A percentile compares a stretch with the other conserved stretches of the same genome.
These are phyloP conservation scores for Eretmochelys imbricata DNA, from an alignment of 2,113 vertebrate genomes.

Conservation along the genomic window DNA sequence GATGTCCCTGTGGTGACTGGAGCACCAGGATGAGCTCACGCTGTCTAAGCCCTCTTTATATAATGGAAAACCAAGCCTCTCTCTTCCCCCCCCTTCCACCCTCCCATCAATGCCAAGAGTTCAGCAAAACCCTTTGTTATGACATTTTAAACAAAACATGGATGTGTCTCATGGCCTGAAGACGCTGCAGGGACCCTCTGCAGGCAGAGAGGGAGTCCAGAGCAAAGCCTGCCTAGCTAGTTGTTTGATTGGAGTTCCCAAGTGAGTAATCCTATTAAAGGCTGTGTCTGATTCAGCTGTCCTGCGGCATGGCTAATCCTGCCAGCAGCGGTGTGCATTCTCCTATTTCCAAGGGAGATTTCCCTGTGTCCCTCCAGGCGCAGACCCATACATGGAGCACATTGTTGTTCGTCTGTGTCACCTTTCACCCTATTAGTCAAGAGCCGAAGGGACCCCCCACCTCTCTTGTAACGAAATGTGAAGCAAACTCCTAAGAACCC, in stretches of 20 bases:
- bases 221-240: not conserved
- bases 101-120: not conserved
- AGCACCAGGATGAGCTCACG: not conserved
- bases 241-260: constrained; percentile 23
- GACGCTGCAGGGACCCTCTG: rapidly evolving
- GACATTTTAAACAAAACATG: not conserved
- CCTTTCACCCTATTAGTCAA: not conserved
- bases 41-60: not conserved
- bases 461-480: not conserved
- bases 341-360: not conserved
- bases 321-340: constrained; percentile 23
- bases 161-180: not conserved
- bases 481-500: not conserved
- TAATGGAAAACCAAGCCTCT: not conserved
- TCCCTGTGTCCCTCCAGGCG: not conserved
- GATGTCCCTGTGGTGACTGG: not conserved
- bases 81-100: not conserved
- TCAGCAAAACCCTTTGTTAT: not conserved
- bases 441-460: not conserved
- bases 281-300: constrained; percentile 62
- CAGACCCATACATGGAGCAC: not conserved
- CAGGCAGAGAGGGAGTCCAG: not conserved
- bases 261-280: constrained; percentile 59
- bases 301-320: constrained; percentile 29
- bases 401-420: not conserved